Evolutionary conservation across 2,888 invertebrate species (phyloP), one percentile per base, ranked within the genome.

Genomic region (Phengaris alcon): DNA sequence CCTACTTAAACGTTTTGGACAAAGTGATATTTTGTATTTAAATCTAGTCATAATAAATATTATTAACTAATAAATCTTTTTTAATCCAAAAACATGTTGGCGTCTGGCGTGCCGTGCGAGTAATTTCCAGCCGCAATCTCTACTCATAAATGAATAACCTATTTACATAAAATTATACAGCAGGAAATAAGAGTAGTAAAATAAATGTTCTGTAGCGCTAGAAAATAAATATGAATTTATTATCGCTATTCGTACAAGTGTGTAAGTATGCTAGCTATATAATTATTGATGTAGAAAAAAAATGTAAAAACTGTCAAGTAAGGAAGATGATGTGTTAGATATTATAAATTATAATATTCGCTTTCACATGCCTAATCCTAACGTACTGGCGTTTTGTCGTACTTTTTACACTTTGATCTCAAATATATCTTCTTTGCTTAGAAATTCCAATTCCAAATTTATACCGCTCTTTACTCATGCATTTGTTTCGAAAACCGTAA

Each of bases 1-100:
- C n/a, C n/a, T n/a, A n/a, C 46, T 55, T 64, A 35, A 73, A 78
- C 77, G 84, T 88, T 88, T 88, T 87, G 89, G 89, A 88, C 88
- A 78, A 80, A 78, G 75, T 78, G 75, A 74, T 73, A 55, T 74
- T 77, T 76, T 73, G 73, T 69, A 77, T 59, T 75, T 46, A 75
- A 55, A 54, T 55, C 12, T 54, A 69, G 54, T 52, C 35, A 68
- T 68, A 74, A 74, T 74, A 74, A 68, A 74, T 64, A 64, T 44
- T 44, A 64, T 12, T 35, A 64, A 64, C 35, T 64, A 64, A 9
- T 59, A 22, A 12, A 6, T 35, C 6, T 64, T 64, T 64, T 64
- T 35, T 64, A 44, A 6, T 44, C 35, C 64, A 52, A 52, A 12
- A 48, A 35, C 35, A 35, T 3, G 35, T 35, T 1, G 35, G 4